Base-by-base conservation (phyloP, 2,888 invertebrate genomes). In the Camponotus fellah region DNA sequence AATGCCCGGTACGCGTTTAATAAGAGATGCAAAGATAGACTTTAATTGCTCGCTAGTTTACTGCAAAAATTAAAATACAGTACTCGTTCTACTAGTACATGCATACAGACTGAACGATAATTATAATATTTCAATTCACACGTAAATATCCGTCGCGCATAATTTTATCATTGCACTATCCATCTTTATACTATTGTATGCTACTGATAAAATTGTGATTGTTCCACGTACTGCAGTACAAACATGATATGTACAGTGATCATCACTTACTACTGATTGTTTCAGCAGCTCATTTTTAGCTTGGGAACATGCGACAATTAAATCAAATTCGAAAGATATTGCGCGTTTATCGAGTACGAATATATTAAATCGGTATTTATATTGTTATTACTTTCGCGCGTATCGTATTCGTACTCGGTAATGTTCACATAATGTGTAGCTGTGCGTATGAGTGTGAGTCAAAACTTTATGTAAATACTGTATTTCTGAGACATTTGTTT, bases 381-480 rank as follows among this genome's bases (percentile, higher is more conserved):
- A 85, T 66, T 49, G 40, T 74, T 74, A 82, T 34, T 80, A 76
- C 40, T 82, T 69, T 49, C 12, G n/a, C 43, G 40, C 49, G 26
- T 60, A 60, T 17, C 21, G 58, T 85, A 75, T 68, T 71, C 85
- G 84, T 85, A 85, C 84, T 83, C 81, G 86, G 40, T 85, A 77
- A 84, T 66, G 71, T 82, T 87, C 34, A 83, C 82, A 80, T 81
- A 66, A 68, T 81, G 71, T 66, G 40, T 90, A 88, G 87, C 85
- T 91, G 92, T 89, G 89, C 87, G 91, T 91, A 90, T 91, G 92
- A 88, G 85, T 92, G 91, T 91, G 92, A 90, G 92, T 91, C 84
- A 87, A 91, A 92, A 91, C 89, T 91, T 91, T 90, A 91, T 94
- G 94, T 94, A 94, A 91, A 94, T 94, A 94, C 86, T 93, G 93